Base-by-base conservation (phyloP, 2,113 vertebrate genomes). In the Sander lucioperca region DNA sequence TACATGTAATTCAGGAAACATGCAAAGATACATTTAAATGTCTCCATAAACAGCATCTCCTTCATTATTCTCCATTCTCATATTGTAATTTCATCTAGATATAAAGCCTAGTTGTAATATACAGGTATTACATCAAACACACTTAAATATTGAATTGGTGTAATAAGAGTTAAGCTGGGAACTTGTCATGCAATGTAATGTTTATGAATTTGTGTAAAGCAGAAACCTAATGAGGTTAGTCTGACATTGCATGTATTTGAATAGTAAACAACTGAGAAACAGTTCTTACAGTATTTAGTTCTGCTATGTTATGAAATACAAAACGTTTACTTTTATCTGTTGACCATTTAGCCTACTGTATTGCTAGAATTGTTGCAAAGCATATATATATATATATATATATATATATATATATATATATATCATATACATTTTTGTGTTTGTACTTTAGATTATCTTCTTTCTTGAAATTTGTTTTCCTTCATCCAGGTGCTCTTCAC, bases 181-280 rank as follows among this genome's bases (percentile, higher is more conserved):
- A 6, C 12, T 56, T 25, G 54, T 13, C 2, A 5, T 14, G 13
- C 23, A 66, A 39, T 13, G 33, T 6, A 64, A 66, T 47, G 43
- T 48, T 23, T 23, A 48, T 66, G 39, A 6, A 25, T 70, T 59
- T 65, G 33, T 73, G 76, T 43, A 57, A 66, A 80, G 21, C 45
- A 57, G 43, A 53, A 36, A 25, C 27, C 30, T 43, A n/a, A 85
- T 82, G 61, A 36, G 74, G 81, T 82, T 54, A 79, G 48, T 70
- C 15, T 82, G 84, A 86, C 80, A 82, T 50, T 33, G 18, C 13
- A 45, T 65, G 51, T 59, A 69, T 57, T 75, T 50, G 59, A 72
- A 23, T 72, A 63, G 51, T 53, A 77, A 80, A 82, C 65, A 78
- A 48, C 51, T 45, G 23, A 77, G 57, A 75, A 33, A 25, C 50